phyloP scores from a whole-genome alignment of 30 jellyfish, hydroid and myxozoan genomes.

The Phacellophora camtschatica region DNA sequence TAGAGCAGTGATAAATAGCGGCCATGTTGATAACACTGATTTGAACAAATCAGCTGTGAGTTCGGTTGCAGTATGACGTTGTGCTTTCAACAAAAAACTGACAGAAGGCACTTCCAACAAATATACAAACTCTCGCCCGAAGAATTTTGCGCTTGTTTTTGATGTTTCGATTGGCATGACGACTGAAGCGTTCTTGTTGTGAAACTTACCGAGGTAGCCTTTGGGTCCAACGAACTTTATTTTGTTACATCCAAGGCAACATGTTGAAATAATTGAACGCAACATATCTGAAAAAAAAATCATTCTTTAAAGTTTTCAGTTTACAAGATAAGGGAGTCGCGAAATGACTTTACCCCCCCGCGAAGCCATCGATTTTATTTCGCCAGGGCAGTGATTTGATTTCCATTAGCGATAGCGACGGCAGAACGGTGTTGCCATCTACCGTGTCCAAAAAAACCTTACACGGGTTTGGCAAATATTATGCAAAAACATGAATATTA shows the following conservation, averaged over 20 bases:
- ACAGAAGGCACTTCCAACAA: conserved; percentile 73
- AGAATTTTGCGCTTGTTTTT: conserved; percentile 55
- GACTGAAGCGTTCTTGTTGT: conserved; percentile 18
- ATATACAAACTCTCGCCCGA: conserved; percentile 56
- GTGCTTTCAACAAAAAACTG: conserved; percentile 55
- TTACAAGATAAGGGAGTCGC: no score
- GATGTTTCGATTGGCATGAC: conserved; percentile 84
- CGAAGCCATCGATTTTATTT: no score
- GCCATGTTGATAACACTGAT: conserved; percentile 85
- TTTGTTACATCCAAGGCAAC: conserved; percentile 82
- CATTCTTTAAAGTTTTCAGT: no score
- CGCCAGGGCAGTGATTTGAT: no score
- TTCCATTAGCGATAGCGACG: no score
- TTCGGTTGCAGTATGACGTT: conserved; percentile 54
- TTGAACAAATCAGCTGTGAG: conserved; percentile 69
- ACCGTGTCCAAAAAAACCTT: no score
- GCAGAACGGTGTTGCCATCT: no score
- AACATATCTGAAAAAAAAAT: conserved; percentile 58
- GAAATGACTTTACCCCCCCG: no score
- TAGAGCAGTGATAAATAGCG: conserved; percentile 73
- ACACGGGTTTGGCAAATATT: no score
- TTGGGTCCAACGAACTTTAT: conserved; percentile 66
- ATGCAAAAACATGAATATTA: no score
- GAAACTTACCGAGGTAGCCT: conserved; percentile 47
- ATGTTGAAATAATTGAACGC: conserved; percentile 56